Evolutionary conservation across 2,797 vertebrate species (phyloP).

Genomic region (Phaenicophaeus curvirostris): DNA sequence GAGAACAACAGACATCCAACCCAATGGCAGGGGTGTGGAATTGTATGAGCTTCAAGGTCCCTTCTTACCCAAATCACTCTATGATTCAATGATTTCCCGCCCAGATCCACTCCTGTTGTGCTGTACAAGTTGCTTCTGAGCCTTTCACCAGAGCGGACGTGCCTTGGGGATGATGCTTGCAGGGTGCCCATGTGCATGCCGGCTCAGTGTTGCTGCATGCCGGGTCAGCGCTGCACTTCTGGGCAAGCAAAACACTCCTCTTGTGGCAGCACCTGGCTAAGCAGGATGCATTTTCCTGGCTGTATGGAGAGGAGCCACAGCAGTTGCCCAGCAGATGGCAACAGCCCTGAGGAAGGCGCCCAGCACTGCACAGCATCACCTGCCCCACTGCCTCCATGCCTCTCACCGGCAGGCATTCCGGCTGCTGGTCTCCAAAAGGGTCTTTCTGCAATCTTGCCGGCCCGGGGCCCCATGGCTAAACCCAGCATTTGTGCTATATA

Average conservation of each 20-base stretch:
- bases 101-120: no score
- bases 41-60: no score
- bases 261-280: accelerated
- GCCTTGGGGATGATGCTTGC: background rate
- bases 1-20: no score
- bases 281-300: accelerated
- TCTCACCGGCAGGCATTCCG: accelerated
- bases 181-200: background rate
- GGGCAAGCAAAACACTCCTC: background rate
- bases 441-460: background rate
- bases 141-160: no score
- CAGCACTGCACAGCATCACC: background rate
- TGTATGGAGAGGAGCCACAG: background rate
- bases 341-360: background rate
- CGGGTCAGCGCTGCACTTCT: background rate
- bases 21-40: no score
- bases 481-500: no score
- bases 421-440: background rate
- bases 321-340: conserved; percentile 53
- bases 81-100: no score
- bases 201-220: no score
- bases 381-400: background rate
- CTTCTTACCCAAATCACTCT: no score
- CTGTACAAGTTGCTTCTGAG: no score
- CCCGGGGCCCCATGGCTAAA: background rate